Evolutionary conservation across 37 sponge, comb jelly and placozoan genomes (phyloP).

Genomic region (Axinella damicornis): DNA sequence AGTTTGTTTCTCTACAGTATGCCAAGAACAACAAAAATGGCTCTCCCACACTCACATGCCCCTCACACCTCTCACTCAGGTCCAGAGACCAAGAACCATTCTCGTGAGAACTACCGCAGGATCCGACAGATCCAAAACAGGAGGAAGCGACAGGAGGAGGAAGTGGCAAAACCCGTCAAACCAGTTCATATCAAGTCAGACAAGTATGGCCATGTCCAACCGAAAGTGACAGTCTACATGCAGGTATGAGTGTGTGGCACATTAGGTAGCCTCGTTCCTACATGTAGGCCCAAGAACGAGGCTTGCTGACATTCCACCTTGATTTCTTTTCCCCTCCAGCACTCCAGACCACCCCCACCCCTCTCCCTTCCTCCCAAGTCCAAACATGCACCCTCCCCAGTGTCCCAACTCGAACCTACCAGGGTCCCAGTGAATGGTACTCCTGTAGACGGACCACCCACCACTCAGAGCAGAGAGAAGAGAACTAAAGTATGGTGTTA

Average conservation of each 20-base stretch:
- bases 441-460: too few species aligned
- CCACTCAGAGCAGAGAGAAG: too few species aligned
- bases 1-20: too few species aligned
- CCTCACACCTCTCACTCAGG: slow-evolving; percentile 11
- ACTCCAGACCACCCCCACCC: not conserved
- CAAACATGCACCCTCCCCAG: slow-evolving; percentile 7
- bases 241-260: slow-evolving; percentile 25
- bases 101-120: slow-evolving; percentile 18
- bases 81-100: slow-evolving; percentile 35
- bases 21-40: too few species aligned
- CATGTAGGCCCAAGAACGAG: too few species aligned
- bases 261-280: too few species aligned
- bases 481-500: too few species aligned
- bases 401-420: not conserved
- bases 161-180: slow-evolving; percentile 24
- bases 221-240: slow-evolving; percentile 61
- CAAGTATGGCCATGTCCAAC: slow-evolving; percentile 64
- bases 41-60: not conserved
- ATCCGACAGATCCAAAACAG: slow-evolving; percentile 40
- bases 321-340: not conserved
- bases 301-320: not conserved
- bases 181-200: slow-evolving; percentile 23
- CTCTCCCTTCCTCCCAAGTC: not conserved
- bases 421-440: not conserved
- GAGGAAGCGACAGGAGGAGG: slow-evolving; percentile 12